phyloP scores from a whole-genome alignment of 2,797 vertebrate species.

The Catostomus latipinnis region DNA sequence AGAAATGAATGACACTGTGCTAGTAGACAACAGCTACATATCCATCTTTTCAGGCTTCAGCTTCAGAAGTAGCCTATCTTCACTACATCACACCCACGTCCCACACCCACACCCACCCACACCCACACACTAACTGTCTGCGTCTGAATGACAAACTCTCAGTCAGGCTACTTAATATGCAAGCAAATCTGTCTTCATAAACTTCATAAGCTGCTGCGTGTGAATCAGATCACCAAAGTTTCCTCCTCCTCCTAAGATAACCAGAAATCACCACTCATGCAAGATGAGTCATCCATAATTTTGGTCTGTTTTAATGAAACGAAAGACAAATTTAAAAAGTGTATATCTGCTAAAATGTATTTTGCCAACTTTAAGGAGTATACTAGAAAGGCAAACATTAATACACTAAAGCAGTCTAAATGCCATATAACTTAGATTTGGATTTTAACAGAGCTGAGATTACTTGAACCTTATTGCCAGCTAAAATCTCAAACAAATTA shows the following conservation, averaged over 20 bases:
- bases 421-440: no score
- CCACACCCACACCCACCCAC: constrained; percentile 47
- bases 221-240: constrained; percentile 50
- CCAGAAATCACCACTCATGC: constrained; percentile 28
- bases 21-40: not conserved
- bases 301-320: no score
- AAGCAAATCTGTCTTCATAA: constrained; percentile 72
- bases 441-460: no score
- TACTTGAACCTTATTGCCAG: no score
- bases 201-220: constrained; percentile 37
- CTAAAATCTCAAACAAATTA: no score
- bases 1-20: no score
- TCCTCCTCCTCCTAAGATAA: constrained; percentile 52
- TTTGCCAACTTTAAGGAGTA: no score
- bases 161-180: constrained; percentile 77
- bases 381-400: no score
- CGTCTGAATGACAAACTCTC: constrained; percentile 43
- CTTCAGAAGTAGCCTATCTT: constrained; percentile 38
- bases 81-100: constrained; percentile 49
- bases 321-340: no score
- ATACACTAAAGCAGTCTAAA: no score
- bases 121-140: constrained; percentile 21
- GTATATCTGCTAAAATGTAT: no score
- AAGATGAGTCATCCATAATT: no score
- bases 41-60: constrained; percentile 44